Percentiles rank a stretch among this genome's conserved stretches.
phyloP scores from a whole-genome alignment of 2,113 vertebrate species.

The Notothenia coriiceps region DNA sequence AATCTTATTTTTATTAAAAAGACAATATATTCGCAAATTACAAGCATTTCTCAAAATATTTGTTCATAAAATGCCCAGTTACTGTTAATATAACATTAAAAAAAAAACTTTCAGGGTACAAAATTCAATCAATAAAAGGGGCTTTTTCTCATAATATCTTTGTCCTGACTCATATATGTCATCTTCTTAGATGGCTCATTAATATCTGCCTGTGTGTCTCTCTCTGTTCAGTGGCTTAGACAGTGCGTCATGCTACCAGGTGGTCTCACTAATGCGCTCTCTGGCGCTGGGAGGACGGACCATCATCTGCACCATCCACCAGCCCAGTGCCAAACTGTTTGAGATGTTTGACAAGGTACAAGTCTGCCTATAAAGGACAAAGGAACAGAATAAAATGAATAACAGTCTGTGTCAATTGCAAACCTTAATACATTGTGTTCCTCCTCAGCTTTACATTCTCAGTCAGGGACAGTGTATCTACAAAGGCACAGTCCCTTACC shows the following conservation, averaged over 20 bases:
- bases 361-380: background rate
- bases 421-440: background rate
- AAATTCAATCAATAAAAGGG: background rate
- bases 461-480: conserved; percentile 99
- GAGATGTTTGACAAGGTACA: conserved; percentile 98
- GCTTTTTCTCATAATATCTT: background rate
- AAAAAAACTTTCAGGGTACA: background rate
- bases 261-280: conserved; percentile 95
- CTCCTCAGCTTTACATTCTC: conserved; percentile 94
- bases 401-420: too few species aligned
- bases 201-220: background rate
- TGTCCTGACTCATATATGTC: background rate
- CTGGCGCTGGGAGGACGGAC: conserved; percentile 95
- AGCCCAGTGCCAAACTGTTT: conserved; percentile 97
- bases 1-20: too few species aligned
- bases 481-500: conserved; percentile 92
- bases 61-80: too few species aligned
- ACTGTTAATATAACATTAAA: too few species aligned
- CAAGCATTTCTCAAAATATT: too few species aligned
- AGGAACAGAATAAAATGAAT: too few species aligned
- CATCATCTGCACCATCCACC: conserved; percentile 98
- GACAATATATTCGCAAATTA: too few species aligned
- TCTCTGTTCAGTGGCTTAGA: conserved; percentile 90
- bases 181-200: background rate
- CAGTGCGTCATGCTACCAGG: conserved; percentile 96